phyloP scores from a whole-genome alignment of 2,113 vertebrate genomes.

The Petrocephalus microphthalmus region DNA sequence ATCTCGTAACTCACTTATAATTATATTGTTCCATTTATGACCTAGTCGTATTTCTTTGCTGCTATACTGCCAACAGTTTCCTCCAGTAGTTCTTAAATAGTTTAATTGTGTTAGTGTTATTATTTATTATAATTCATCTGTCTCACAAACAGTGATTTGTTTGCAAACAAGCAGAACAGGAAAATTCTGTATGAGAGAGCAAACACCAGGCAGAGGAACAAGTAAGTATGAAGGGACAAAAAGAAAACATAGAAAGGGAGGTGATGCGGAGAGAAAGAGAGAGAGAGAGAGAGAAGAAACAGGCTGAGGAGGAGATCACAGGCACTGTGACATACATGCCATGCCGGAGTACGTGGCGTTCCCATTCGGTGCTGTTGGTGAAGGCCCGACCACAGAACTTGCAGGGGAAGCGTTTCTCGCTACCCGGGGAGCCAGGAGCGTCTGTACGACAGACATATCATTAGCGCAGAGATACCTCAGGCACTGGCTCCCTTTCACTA shows the following conservation, averaged over 20 bases:
- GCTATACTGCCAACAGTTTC: background rate
- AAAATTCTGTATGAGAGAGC: background rate
- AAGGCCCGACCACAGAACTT: slow-evolving; percentile 95
- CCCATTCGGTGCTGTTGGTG: slow-evolving; percentile 85
- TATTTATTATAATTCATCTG: no score
- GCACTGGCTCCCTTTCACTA: background rate
- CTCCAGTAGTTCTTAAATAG: background rate
- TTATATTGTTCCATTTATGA: no score
- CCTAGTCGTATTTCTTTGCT: background rate
- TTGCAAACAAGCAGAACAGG: background rate
- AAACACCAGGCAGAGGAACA: background rate
- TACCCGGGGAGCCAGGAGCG: slow-evolving; percentile 58
- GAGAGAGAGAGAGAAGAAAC: background rate
- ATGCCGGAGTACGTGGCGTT: slow-evolving; percentile 87
- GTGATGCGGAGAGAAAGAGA: background rate
- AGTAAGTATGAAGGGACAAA: background rate
- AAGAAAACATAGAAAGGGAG: background rate
- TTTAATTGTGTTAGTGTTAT: no score
- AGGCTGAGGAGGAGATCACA: background rate
- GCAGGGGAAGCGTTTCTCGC: slow-evolving; percentile 80
- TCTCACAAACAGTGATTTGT: background rate
- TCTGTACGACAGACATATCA: slow-evolving; percentile 41
- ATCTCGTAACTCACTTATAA: no score
- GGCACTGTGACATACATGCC: slow-evolving; percentile 69
- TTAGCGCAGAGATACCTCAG: background rate